Evolutionary conservation across 2,797 vertebrate species (phyloP).

Genomic region (Anisognathus igniventris): DNA sequence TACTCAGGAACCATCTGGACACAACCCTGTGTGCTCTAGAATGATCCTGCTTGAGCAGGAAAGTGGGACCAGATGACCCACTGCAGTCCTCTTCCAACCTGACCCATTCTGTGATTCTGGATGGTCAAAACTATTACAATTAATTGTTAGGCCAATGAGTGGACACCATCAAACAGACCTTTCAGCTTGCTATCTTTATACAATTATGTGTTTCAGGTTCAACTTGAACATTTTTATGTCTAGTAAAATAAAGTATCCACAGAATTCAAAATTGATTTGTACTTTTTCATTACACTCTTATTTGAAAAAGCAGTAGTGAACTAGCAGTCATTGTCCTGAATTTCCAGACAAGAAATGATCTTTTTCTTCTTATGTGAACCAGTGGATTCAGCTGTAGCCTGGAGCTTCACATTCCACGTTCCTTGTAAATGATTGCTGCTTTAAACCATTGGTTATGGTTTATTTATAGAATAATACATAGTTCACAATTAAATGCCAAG

Average conservation of each 20-base stretch:
- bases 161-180: not conserved
- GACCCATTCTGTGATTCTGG: not conserved
- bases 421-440: not conserved
- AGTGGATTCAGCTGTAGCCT: not conserved
- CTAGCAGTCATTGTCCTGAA: not conserved
- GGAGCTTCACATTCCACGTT: not conserved
- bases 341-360: not conserved
- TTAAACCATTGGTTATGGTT: constrained; percentile 36
- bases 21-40: not conserved
- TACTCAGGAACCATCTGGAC: fast-evolving
- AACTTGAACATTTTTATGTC: not conserved
- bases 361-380: not conserved
- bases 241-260: not conserved
- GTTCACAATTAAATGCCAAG: constrained; percentile 45
- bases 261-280: not conserved
- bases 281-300: not conserved
- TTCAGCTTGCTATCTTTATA: not conserved
- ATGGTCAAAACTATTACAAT: not conserved
- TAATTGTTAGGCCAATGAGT: not conserved
- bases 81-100: not conserved
- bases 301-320: not conserved
- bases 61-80: not conserved
- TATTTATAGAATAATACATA: constrained; percentile 46
- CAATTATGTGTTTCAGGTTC: not conserved
- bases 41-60: not conserved